These are phyloP conservation scores for Sebastes nivosus DNA, from an alignment of 2,797 vertebrate species.

Conservation along the genomic window DNA sequence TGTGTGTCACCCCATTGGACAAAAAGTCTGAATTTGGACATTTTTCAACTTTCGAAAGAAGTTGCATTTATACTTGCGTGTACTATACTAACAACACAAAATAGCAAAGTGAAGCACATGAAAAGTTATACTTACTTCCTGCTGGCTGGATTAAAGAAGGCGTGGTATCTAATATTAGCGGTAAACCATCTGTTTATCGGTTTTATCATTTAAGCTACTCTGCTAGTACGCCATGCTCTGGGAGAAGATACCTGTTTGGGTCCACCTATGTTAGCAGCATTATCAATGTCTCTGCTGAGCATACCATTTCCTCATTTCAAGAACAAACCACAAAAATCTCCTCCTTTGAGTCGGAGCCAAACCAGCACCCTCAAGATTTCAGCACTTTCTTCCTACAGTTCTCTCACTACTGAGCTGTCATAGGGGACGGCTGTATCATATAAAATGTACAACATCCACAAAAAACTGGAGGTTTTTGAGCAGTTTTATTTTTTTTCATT, in stretches of 20 bases:
- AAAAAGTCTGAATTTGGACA: too few species aligned
- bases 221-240: background rate
- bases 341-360: constrained; percentile 1
- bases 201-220: background rate
- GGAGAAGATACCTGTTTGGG: background rate
- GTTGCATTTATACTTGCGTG: background rate
- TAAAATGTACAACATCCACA: background rate
- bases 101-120: background rate
- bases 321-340: background rate
- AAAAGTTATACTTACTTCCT: background rate
- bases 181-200: too few species aligned
- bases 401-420: background rate
- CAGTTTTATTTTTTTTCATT: background rate
- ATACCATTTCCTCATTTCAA: background rate
- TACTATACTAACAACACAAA: too few species aligned
- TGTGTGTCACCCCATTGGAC: too few species aligned
- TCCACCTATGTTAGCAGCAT: background rate
- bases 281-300: background rate
- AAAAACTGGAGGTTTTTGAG: background rate
- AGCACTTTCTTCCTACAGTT: background rate
- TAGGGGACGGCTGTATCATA: background rate
- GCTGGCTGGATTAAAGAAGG: background rate
- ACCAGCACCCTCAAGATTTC: background rate
- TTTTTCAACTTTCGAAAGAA: background rate
- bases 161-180: background rate